Evolutionary conservation across 2,888 invertebrate species (phyloP).

Genomic region (Cordilura impudica): DNA sequence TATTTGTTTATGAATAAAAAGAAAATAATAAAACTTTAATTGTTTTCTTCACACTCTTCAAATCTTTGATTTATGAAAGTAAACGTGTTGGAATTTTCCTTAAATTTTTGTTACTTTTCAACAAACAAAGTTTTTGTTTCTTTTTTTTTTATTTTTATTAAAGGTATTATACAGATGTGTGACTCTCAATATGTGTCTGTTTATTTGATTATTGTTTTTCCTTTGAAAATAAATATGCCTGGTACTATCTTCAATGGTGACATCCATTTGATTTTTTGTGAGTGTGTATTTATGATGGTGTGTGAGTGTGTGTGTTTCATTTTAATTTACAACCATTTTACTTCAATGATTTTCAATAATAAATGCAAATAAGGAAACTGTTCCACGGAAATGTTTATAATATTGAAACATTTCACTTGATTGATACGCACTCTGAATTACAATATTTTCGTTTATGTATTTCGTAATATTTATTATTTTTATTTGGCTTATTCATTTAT

Average conservation of each 20-base stretch:
- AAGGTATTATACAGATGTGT: background rate
- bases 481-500: conserved; percentile 1
- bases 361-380: conserved; percentile 60
- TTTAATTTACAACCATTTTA: conserved; percentile 38
- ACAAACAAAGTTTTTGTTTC: conserved; percentile 11
- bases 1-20: background rate
- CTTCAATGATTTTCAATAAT: conserved; percentile 50
- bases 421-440: conserved; percentile 55
- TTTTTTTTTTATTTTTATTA: background rate
- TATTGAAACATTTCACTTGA: conserved; percentile 53
- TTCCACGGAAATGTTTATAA: conserved; percentile 56
- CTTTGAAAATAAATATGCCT: background rate
- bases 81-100: conserved; percentile 72
- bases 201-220: background rate
- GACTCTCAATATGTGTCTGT: too few relatives aligned
- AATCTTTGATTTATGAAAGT: conserved; percentile 69
- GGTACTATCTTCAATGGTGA: background rate
- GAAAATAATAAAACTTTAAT: background rate
- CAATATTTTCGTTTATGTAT: conserved; percentile 39
- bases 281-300: background rate
- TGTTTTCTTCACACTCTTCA: conserved; percentile 29
- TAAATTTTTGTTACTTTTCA: conserved; percentile 9
- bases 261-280: background rate
- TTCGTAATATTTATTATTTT: conserved; percentile 19
- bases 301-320: background rate